Percentiles rank a stretch among this genome's conserved stretches.
These are phyloP conservation scores for Microtus montanus DNA, from an alignment of 2,113 vertebrate species.

Conservation along the genomic window DNA sequence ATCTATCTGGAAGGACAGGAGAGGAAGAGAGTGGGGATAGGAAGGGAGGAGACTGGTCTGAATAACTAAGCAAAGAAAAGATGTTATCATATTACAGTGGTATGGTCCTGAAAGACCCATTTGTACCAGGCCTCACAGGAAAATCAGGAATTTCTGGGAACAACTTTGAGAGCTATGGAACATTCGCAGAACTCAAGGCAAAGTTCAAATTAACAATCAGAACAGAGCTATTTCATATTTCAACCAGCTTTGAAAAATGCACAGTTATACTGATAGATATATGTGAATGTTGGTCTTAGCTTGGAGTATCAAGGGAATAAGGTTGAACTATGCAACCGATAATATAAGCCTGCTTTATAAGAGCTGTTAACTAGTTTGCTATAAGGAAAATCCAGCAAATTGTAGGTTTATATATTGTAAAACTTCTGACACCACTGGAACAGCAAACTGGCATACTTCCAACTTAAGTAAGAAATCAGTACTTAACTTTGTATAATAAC, in stretches of 20 bases:
- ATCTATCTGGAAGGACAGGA: neutral
- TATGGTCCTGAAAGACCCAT: neutral
- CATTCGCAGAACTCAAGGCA: neutral
- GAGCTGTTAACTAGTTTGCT: neutral
- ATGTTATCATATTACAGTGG: neutral
- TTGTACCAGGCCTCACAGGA: neutral
- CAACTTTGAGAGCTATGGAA: neutral
- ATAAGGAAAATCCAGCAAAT: slow-evolving; percentile 6
- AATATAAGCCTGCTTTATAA: neutral
- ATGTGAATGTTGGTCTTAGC: neutral
- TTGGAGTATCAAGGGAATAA: slow-evolving; percentile 9
- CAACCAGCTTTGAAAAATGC: slow-evolving; percentile 32
- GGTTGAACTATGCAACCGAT: neutral
- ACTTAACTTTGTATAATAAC: slow-evolving; percentile 23
- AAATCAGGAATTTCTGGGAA: slow-evolving; percentile 36
- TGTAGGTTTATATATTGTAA: neutral
- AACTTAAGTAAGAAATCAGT: slow-evolving; percentile 43
- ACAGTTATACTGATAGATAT: neutral
- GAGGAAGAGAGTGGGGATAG: neutral
- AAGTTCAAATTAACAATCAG: neutral
- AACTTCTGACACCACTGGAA: neutral
- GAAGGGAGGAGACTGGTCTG: neutral
- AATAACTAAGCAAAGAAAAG: neutral
- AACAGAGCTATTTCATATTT: slow-evolving; percentile 6
- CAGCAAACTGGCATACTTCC: neutral